phyloP scores from a whole-genome alignment of 2,888 invertebrate species.

The Caenorhabditis sulstoni region DNA sequence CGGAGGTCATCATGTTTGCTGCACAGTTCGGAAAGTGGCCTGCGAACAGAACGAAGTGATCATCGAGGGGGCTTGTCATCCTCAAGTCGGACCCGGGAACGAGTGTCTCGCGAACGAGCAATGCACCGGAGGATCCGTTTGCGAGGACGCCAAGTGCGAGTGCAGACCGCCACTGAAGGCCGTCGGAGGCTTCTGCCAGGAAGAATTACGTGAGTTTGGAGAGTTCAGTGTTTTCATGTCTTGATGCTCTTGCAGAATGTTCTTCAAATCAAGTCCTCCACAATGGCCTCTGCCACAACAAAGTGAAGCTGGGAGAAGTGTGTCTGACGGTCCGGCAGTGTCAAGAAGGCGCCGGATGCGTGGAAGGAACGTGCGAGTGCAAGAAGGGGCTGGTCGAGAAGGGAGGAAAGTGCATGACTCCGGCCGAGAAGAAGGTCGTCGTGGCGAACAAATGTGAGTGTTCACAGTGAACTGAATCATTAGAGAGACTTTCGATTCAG shows the following conservation, averaged over 20 bases:
- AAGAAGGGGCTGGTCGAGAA: conserved; percentile 66
- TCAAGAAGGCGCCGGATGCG: conserved; percentile 63
- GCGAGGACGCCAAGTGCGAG: conserved; percentile 62
- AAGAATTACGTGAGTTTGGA: conserved; percentile 55
- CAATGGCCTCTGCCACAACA: conserved; percentile 64
- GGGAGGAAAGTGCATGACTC: conserved; percentile 62
- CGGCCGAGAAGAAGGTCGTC: conserved; percentile 34
- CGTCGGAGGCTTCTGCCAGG: conserved; percentile 68
- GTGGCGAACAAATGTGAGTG: conserved; percentile 11
- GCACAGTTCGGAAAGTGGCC: conserved; percentile 57
- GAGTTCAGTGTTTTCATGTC: conserved; percentile 1
- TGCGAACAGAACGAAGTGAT: conserved; percentile 66
- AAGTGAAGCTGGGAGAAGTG: conserved; percentile 57
- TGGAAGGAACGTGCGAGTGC: conserved; percentile 67
- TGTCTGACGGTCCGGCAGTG: conserved; percentile 64
- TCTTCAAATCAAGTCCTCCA: conserved; percentile 56
- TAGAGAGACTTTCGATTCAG: conserved; percentile 28
- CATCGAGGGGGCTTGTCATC: conserved; percentile 65
- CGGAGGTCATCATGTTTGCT: conserved; percentile 64
- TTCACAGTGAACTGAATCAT: neutral
- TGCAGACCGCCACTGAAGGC: conserved; percentile 65
- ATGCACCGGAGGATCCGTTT: conserved; percentile 70
- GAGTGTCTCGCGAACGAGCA: conserved; percentile 65
- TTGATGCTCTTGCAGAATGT: conserved; percentile 60
- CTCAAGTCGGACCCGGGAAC: conserved; percentile 61